Conservation (phyloP, 2,113 vertebrate species). For the Erpornis zantholeuca region DNA sequence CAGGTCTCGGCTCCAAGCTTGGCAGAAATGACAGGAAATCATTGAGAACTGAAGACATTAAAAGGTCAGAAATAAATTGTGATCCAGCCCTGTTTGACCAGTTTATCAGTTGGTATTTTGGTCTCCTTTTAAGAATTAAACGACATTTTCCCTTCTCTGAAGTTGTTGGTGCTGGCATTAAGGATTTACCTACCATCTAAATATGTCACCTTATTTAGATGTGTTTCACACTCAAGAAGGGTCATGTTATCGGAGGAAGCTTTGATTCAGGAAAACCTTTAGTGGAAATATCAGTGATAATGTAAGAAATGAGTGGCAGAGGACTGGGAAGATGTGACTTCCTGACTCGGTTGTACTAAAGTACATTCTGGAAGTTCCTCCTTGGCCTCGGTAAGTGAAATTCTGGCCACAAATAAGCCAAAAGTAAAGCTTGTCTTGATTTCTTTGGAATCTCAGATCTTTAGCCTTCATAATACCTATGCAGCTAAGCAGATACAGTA, state of each 20-base stretch:
- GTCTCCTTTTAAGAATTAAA: slow-evolving; percentile 56
- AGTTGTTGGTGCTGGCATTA: slow-evolving; percentile 45
- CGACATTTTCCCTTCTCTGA: slow-evolving; percentile 45
- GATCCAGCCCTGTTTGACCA: slow-evolving; percentile 75
- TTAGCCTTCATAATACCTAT: neutral
- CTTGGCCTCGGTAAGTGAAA: neutral
- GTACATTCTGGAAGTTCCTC: neutral
- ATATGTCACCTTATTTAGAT: slow-evolving; percentile 37
- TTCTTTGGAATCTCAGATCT: neutral
- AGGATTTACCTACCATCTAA: slow-evolving; percentile 33
- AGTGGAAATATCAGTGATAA: neutral
- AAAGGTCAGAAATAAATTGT: slow-evolving; percentile 81
- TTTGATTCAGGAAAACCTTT: neutral
- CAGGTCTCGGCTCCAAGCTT: slow-evolving; percentile 7
- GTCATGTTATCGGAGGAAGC: neutral
- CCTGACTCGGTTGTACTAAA: neutral
- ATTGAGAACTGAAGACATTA: slow-evolving; percentile 71
- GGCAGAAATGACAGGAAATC: slow-evolving; percentile 79
- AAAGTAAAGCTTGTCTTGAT: neutral
- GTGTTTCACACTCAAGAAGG: neutral
- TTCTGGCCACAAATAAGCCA: neutral
- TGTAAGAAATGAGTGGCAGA: neutral
- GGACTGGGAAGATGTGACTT: neutral
- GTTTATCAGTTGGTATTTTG: slow-evolving; percentile 74
- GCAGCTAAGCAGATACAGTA: neutral